phyloP scores from a whole-genome alignment of 2,888 invertebrate species.

The Ichneumon xanthorius region DNA sequence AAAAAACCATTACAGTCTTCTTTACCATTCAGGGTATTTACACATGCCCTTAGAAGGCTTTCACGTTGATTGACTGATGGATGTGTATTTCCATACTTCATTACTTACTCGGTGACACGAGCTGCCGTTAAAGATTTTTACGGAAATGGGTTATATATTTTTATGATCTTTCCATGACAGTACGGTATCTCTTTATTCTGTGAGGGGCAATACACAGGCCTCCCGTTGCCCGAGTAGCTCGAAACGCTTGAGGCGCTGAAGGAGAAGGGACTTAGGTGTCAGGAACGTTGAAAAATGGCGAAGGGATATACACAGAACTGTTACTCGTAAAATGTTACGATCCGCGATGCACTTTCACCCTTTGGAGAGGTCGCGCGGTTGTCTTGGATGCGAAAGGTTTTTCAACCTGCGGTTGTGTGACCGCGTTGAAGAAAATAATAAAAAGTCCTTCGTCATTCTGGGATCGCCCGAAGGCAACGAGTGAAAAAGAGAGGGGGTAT shows the following conservation, averaged over 20 bases:
- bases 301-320: not conserved
- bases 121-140: not conserved
- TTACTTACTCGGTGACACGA: not conserved
- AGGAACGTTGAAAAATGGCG: slow-evolving; percentile 21
- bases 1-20: not conserved
- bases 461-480: not conserved
- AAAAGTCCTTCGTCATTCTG: slow-evolving; percentile 24
- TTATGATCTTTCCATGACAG: not conserved
- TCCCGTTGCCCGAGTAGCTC: not conserved
- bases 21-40: not conserved
- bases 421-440: slow-evolving; percentile 44
- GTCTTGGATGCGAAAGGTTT: slow-evolving; percentile 29
- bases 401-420: slow-evolving; percentile 20
- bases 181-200: not conserved
- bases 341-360: slow-evolving; percentile 55
- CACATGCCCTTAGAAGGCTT: not conserved
- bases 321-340: slow-evolving; percentile 69
- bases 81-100: not conserved
- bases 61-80: not conserved
- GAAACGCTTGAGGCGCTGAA: slow-evolving; percentile 14
- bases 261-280: slow-evolving; percentile 36
- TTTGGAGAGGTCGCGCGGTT: slow-evolving; percentile 10
- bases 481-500: not conserved
- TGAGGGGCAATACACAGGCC: slow-evolving; percentile 1
- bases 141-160: not conserved